These are phyloP conservation scores for Parapristionchus giblindavisi DNA, from an alignment of 2,888 invertebrate genomes.

Conservation along the genomic window DNA sequence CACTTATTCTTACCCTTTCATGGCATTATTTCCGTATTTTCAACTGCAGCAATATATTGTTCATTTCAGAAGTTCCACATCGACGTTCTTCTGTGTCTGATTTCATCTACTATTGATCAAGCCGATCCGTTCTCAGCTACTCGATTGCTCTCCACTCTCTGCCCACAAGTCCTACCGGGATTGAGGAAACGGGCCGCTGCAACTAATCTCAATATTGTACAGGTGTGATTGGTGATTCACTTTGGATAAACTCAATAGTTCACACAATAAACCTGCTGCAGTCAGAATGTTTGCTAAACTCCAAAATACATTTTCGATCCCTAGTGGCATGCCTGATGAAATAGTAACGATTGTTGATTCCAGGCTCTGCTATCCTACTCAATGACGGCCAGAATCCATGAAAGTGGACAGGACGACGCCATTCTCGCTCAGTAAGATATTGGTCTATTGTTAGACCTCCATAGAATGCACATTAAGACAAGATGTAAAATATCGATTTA, in stretches of 20 bases:
- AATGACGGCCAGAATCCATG: conserved; percentile 37
- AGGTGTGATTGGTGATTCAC: background rate
- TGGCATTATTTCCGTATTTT: too few relatives aligned
- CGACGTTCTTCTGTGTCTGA: conserved; percentile 22
- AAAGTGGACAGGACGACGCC: conserved; percentile 30
- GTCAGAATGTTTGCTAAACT: background rate
- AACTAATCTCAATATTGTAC: conserved; percentile 22
- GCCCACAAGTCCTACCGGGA: conserved; percentile 26
- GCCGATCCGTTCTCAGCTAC: conserved; percentile 37
- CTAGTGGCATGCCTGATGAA: background rate
- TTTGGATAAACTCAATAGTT: background rate
- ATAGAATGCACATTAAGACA: background rate
- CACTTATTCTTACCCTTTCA: too few relatives aligned
- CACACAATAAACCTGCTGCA: background rate
- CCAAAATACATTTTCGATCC: background rate
- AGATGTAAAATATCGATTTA: background rate
- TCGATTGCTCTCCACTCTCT: conserved; percentile 29
- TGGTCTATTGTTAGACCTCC: background rate
- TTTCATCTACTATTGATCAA: conserved; percentile 32
- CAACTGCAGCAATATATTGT: too few relatives aligned
- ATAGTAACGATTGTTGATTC: background rate
- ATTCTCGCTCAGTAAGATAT: conserved; percentile 30
- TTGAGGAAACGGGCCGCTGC: conserved; percentile 27
- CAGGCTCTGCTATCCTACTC: conserved; percentile 35
- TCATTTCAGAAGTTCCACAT: conserved; percentile 2